Evolutionary conservation across 2,888 invertebrate species (phyloP), one percentile per base, ranked within the genome.

Genomic region (Glyphotaelius pellucidus): DNA sequence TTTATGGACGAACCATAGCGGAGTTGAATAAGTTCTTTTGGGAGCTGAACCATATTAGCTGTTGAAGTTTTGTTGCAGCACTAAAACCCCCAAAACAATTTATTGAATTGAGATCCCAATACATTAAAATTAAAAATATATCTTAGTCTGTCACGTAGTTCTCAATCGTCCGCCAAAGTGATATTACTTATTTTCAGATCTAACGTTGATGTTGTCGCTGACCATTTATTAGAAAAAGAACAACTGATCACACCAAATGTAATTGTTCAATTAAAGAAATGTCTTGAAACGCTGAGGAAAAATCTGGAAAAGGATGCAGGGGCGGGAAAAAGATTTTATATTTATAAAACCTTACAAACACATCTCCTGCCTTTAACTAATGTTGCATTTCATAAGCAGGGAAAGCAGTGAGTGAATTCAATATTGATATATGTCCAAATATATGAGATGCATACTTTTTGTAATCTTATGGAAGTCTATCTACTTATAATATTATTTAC

Each of bases 281-380:
- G 97, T 47, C 95, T 98, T 93, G 95, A 95, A 90, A 97, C 96
- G 93, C 95, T 98, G 92, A 97, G 97, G 95, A 96, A 96, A 91
- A 97, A 97, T 94, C 95, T 97, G 93, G 96, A 96, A 93, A 97
- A 97, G 93, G 96, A 96, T 92, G 96, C 96, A 0, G 96, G 97
- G 0, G 94, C 96, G 3, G 96, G 96, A 67, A 97, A 97, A 94
- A 96, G 96, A 94, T 98, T 97, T 95, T 97, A 97, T 95, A 96
- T 97, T 94, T 97, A 97, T 95, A 97, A 97, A 95, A 97, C 96
- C 0, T 94, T 98, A 93, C 96, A 96, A 94, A 97, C 97, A 0
- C 98, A 98, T 94, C 96, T 97, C 30, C 95, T 98, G 93, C 98
- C 98, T 2, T 95, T 98, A 79, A 98, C 98, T 9, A 98, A 97